These are phyloP conservation scores for Aelia acuminata DNA, from an alignment of 2,888 invertebrate species.

Conservation along the genomic window DNA sequence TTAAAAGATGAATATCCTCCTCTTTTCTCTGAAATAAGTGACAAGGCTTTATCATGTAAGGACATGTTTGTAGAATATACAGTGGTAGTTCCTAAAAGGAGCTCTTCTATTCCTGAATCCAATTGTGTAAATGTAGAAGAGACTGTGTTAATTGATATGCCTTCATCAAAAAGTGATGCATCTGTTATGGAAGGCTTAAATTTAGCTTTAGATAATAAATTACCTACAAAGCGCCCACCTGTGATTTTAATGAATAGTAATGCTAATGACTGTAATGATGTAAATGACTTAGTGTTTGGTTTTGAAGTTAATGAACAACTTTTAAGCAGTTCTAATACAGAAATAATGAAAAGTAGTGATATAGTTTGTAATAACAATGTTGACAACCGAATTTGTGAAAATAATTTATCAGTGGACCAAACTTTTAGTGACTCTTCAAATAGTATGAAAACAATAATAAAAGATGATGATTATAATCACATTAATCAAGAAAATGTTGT, in stretches of 20 bases:
- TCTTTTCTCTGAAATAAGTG: conserved; percentile 46
- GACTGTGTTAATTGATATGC: conserved; percentile 64
- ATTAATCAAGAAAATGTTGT: neutral
- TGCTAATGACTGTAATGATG: conserved; percentile 63
- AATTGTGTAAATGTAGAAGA: conserved; percentile 64
- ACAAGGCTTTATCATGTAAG: conserved; percentile 55
- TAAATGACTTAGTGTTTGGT: conserved; percentile 76
- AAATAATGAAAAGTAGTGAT: conserved; percentile 48
- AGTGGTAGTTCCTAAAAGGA: conserved; percentile 62
- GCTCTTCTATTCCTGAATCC: conserved; percentile 49
- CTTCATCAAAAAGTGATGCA: conserved; percentile 60
- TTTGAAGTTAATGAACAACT: conserved; percentile 84
- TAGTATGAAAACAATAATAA: neutral
- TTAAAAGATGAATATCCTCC: conserved; percentile 65
- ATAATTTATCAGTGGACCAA: conserved; percentile 46
- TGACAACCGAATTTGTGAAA: conserved; percentile 49
- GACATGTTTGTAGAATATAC: conserved; percentile 65
- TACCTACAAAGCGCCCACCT: conserved; percentile 73
- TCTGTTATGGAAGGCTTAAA: conserved; percentile 57
- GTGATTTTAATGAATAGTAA: conserved; percentile 81
- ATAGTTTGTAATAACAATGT: conserved; percentile 20
- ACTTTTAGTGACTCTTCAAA: conserved; percentile 37
- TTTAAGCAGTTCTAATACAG: conserved; percentile 68
- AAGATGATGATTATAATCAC: neutral
- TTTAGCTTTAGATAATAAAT: conserved; percentile 58